phyloP scores from a whole-genome alignment of 2,888 invertebrate species.

The Hyposoter didymator region DNA sequence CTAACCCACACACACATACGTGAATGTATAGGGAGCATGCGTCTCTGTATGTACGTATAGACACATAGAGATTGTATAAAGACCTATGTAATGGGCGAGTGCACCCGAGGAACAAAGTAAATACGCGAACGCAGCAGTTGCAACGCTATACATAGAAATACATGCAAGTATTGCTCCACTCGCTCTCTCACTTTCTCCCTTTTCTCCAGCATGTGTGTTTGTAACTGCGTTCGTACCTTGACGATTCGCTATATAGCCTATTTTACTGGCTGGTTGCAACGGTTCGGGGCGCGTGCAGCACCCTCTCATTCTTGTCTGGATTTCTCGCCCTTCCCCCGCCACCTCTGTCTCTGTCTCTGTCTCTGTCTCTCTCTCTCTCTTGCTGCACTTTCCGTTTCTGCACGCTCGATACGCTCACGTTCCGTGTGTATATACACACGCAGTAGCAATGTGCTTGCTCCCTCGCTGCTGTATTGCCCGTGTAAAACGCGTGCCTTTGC shows the following conservation, averaged over 20 bases:
- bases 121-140: slow-evolving; percentile 62
- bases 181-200: slow-evolving; percentile 9
- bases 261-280: slow-evolving; percentile 37
- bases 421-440: slow-evolving; percentile 19
- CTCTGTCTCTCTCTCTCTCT: slow-evolving; percentile 38
- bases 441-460: slow-evolving; percentile 21
- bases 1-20: not conserved
- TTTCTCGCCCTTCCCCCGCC: slow-evolving; percentile 19
- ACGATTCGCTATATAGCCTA: slow-evolving; percentile 54
- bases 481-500: slow-evolving; percentile 42
- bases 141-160: slow-evolving; percentile 41
- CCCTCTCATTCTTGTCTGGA: slow-evolving; percentile 55
- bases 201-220: slow-evolving; percentile 2
- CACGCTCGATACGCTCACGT: slow-evolving; percentile 61
- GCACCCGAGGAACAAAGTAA: slow-evolving; percentile 60
- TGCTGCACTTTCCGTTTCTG: slow-evolving; percentile 59
- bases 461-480: slow-evolving; percentile 28
- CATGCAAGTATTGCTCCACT: slow-evolving; percentile 35
- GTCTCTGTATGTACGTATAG: too few species aligned
- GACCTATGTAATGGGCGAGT: slow-evolving; percentile 50
- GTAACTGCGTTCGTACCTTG: slow-evolving; percentile 44
- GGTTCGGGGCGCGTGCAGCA: slow-evolving; percentile 53
- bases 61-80: slow-evolving; percentile 17
- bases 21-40: not conserved
- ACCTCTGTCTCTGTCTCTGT: slow-evolving; percentile 9